These are phyloP conservation scores for Yponomeuta cagnagella DNA, from an alignment of 2,888 invertebrate species.

Conservation along the genomic window DNA sequence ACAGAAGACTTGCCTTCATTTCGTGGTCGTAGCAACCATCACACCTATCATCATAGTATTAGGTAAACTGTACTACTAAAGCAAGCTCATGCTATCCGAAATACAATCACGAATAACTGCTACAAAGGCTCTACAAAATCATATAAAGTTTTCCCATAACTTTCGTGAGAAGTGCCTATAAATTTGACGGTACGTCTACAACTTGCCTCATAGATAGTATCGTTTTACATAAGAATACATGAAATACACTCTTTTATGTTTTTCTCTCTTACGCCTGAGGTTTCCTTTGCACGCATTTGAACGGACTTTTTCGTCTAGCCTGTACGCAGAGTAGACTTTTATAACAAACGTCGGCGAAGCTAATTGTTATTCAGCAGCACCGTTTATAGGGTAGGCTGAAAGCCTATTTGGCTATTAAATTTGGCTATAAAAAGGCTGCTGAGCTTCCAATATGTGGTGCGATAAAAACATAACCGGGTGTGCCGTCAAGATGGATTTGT, in stretches of 20 bases:
- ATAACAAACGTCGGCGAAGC: neutral
- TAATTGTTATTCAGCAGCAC: neutral
- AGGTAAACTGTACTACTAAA: too few relatives aligned
- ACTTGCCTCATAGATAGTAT: conserved; percentile 33
- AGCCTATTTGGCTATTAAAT: neutral
- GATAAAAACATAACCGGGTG: conserved; percentile 3
- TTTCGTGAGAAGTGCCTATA: conserved; percentile 52
- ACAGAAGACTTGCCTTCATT: too few relatives aligned
- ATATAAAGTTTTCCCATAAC: conserved; percentile 34
- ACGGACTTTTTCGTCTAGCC: conserved; percentile 14
- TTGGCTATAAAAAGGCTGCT: neutral
- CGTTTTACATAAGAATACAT: conserved; percentile 48
- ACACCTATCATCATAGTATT: too few relatives aligned
- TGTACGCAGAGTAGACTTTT: conserved; percentile 5
- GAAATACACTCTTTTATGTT: conserved; percentile 35
- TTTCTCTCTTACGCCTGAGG: conserved; percentile 25
- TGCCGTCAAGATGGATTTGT: conserved; percentile 49
- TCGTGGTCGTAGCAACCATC: too few relatives aligned
- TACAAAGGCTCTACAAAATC: neutral
- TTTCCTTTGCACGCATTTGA: conserved; percentile 53
- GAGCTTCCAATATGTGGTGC: conserved; percentile 14
- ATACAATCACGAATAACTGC: neutral
- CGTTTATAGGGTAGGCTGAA: neutral
- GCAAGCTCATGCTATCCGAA: too few relatives aligned
- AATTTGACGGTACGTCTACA: conserved; percentile 36